Base-by-base conservation (phyloP, 2,888 invertebrate species). In the Drosophila neonasuta region DNA sequence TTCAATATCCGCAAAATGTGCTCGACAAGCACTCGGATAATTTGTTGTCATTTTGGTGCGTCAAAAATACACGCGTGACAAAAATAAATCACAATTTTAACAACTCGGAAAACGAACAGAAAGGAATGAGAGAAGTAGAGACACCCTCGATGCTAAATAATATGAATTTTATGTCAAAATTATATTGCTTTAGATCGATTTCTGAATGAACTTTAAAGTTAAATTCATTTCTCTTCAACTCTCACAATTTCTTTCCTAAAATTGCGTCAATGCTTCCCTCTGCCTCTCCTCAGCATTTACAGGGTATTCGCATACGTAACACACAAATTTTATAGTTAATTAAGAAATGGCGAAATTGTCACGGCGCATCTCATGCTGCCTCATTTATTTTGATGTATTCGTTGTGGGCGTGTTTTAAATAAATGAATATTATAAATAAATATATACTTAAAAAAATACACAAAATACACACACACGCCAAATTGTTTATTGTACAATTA, bases 11-110 rank as follows among this genome's bases (percentile, higher is more conserved):
- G 44, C 41, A 41, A 63, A 44, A 70, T 54, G 49, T 62, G 54
- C 39, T 66, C 62, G 70, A 57, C 51, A 54, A 63, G 62, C 50
- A 30, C 51, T 59, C 55, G 51, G 52, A 59, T 67, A 56, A 62
- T 67, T 61, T 72, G 57, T 57, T 68, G 52, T 39, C 52, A 52
- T 65, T 50, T 17, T 64, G 58, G 58, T 70, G 68, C 73, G 79
- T 70, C 81, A 73, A 76, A 60, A 60, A 62, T 77, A 49, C 57
- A 72, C 74, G 73, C 75, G 69, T 80, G 82, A 78, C 76, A 69
- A 85, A 82, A 82, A 82, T 82, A 82, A 85, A 82, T 82, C 82
- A 82, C 69, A 80, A 74, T 46, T 44, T 50, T 17, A 63, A 57
- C 57, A 63, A 51, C 50, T 54, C 17, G 4, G 9, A 42, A 9